Conservation (phyloP, 1,140 invertebrate genomes). For the Aphelenchoides besseyi region DNA sequence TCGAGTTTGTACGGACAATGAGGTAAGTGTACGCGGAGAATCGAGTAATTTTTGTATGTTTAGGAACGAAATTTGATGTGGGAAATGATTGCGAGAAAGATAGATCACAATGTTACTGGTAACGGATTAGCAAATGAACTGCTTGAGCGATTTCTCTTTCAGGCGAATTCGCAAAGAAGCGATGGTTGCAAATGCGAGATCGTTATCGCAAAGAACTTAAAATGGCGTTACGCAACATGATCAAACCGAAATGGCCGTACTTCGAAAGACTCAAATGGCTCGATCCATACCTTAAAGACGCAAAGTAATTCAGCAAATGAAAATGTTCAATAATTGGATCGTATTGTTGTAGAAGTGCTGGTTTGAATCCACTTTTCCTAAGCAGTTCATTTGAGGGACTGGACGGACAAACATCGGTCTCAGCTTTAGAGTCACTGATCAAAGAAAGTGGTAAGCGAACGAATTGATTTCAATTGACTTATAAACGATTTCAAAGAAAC, state of each 20-base stretch:
- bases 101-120: constrained; percentile 42
- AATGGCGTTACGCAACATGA: constrained; percentile 45
- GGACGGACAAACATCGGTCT: background rate
- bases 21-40: constrained; percentile 25
- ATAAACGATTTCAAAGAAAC: too few species aligned
- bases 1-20: constrained; percentile 56
- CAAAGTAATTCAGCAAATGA: constrained; percentile 38
- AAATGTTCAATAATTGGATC: background rate
- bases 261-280: constrained; percentile 58
- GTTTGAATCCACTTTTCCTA: constrained; percentile 12
- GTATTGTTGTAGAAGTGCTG: constrained; percentile 9
- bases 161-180: constrained; percentile 62
- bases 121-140: constrained; percentile 33
- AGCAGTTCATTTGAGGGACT: background rate
- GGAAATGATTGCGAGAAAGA: constrained; percentile 42
- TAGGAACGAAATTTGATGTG: constrained; percentile 49
- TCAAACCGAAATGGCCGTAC: constrained; percentile 59
- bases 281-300: constrained; percentile 60
- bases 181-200: constrained; percentile 60
- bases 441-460: too few species aligned
- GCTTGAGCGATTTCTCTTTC: constrained; percentile 27
- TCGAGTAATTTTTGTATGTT: constrained; percentile 1
- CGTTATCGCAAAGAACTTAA: constrained; percentile 60
- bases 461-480: too few species aligned
- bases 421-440: constrained; percentile 1